These are phyloP conservation scores for Ormia ochracea DNA, from an alignment of 2,888 invertebrate species.

Conservation along the genomic window DNA sequence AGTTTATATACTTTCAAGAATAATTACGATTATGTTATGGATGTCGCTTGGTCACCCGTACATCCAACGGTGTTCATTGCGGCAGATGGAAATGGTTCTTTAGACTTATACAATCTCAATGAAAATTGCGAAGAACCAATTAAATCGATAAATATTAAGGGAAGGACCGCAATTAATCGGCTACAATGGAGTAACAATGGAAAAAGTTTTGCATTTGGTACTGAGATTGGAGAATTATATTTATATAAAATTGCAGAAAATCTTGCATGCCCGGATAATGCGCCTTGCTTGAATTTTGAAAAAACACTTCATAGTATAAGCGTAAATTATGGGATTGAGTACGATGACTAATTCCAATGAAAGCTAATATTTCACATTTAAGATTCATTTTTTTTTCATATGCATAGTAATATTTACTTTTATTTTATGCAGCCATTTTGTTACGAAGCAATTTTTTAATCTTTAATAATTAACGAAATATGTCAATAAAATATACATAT, in stretches of 20 bases:
- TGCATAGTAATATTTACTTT: too few relatives aligned
- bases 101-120: constrained; percentile 98
- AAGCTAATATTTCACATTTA: not conserved
- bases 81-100: constrained; percentile 94
- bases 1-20: constrained; percentile 98
- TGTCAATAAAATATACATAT: too few relatives aligned
- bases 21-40: constrained; percentile 97
- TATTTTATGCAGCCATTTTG: not conserved
- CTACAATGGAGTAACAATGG: constrained; percentile 96
- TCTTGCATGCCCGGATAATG: constrained; percentile 91
- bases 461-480: too few relatives aligned
- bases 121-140: constrained; percentile 97
- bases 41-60: constrained; percentile 98
- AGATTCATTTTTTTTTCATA: not conserved
- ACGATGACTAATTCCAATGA: constrained; percentile 64
- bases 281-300: constrained; percentile 95
- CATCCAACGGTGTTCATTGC: constrained; percentile 98
- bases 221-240: constrained; percentile 95
- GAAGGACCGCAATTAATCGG: constrained; percentile 91
- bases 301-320: constrained; percentile 94
- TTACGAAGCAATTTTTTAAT: too few relatives aligned
- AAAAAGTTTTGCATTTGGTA: constrained; percentile 93
- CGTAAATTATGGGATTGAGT: constrained; percentile 83
- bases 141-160: constrained; percentile 88
- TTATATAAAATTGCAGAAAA: constrained; percentile 98